Conservation (phyloP, 2,113 vertebrate genomes). For the Chlorocebus sabaeus region DNA sequence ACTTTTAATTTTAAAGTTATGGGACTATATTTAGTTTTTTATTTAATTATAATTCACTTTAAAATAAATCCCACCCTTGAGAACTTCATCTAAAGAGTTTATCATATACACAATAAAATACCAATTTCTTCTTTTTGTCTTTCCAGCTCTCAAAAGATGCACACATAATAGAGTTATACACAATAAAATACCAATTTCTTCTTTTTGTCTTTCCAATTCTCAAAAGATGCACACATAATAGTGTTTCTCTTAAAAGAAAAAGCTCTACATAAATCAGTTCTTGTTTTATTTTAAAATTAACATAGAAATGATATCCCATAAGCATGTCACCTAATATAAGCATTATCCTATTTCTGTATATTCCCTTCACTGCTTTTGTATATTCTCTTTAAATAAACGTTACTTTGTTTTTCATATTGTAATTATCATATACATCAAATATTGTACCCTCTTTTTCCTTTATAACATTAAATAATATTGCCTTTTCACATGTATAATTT, state of each 20-base stretch:
- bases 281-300: constrained; percentile 20
- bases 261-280: neutral
- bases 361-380: neutral
- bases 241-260: neutral
- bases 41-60: neutral
- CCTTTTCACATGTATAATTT: neutral
- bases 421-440: neutral
- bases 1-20: constrained; percentile 24
- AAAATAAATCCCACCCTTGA: neutral
- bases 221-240: neutral
- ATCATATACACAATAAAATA: neutral
- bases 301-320: neutral
- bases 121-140: neutral
- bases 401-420: neutral
- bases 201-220: neutral
- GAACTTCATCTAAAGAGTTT: neutral
- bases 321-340: neutral
- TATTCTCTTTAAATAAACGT: neutral
- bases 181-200: neutral
- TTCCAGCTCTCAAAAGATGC: neutral
- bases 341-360: neutral
- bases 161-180: neutral
- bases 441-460: neutral
- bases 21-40: neutral
- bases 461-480: neutral